A percentile compares a stretch with the other conserved stretches of the same genome.
Evolutionary conservation across 2,113 vertebrate genomes (phyloP).

Genomic region (Dicrurus megarhynchus): DNA sequence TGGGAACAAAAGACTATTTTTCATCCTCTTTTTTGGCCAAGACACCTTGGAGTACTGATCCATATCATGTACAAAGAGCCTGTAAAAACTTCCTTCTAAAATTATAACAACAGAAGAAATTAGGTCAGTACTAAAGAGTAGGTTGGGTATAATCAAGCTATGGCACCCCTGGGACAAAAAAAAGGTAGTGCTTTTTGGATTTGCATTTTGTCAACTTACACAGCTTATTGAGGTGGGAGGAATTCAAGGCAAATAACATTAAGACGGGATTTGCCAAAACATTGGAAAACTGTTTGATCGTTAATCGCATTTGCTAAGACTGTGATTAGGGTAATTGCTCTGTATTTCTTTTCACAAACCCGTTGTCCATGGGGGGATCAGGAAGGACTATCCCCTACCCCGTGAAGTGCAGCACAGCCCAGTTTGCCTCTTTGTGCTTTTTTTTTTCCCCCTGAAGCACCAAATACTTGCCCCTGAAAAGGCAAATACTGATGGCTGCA

Average conservation of each 20-base stretch:
- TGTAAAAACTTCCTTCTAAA: constrained; percentile 19
- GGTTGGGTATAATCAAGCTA: neutral
- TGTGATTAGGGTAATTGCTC: constrained; percentile 21
- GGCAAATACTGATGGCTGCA: neutral
- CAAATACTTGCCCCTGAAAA: neutral
- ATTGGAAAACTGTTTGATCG: constrained; percentile 15
- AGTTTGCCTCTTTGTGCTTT: neutral
- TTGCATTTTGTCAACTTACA: neutral
- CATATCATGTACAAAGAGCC: neutral
- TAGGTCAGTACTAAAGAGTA: constrained; percentile 14
- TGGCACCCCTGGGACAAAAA: neutral
- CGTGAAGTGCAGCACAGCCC: neutral
- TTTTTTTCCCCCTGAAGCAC: accelerated
- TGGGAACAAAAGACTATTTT: neutral
- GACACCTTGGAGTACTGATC: neutral
- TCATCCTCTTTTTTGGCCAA: neutral
- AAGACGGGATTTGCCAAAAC: neutral
- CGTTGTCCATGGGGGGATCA: neutral
- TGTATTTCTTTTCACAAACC: neutral
- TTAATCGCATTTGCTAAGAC: constrained; percentile 25
- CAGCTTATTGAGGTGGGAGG: neutral
- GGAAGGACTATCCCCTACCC: neutral
- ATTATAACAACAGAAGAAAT: constrained; percentile 32
- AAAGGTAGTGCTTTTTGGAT: constrained; percentile 23
- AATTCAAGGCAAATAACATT: neutral